Percentiles rank a stretch among this genome's conserved stretches.
These are phyloP conservation scores for Schizopygopsis pylzovi DNA, from an alignment of 2,797 vertebrate genomes.

Conservation along the genomic window DNA sequence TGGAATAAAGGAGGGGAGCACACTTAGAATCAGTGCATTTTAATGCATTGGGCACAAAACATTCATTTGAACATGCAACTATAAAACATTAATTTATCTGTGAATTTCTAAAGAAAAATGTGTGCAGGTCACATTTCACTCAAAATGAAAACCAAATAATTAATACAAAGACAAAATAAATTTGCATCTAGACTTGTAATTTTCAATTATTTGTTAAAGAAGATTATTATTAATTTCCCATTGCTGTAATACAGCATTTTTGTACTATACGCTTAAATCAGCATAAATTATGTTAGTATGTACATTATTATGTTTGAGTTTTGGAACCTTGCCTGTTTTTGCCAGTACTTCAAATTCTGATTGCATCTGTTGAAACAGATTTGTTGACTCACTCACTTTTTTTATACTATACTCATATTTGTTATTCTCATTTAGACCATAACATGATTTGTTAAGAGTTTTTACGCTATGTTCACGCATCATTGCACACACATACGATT, in stretches of 20 bases:
- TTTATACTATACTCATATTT: background rate
- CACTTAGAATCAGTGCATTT: slow-evolving; percentile 67
- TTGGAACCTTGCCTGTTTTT: background rate
- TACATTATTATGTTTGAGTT: background rate
- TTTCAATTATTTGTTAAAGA: background rate
- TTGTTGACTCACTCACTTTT: background rate
- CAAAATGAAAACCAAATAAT: background rate
- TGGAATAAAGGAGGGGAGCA: slow-evolving; percentile 62
- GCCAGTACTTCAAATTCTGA: background rate
- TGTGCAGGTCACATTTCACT: background rate
- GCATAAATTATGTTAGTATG: background rate
- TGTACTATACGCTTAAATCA: background rate
- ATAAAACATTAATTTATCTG: background rate
- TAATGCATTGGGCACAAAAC: slow-evolving; percentile 29
- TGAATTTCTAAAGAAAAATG: background rate
- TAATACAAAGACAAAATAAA: background rate
- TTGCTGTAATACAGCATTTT: background rate
- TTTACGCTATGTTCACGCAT: background rate
- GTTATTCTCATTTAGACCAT: background rate
- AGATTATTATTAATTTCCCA: background rate
- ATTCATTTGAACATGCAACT: background rate
- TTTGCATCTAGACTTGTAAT: background rate
- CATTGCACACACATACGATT: background rate
- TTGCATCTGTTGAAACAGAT: background rate
- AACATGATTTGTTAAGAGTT: background rate